These are phyloP conservation scores for Petrolisthes cinctipes DNA, from an alignment of 2,888 invertebrate genomes.

Conservation along the genomic window DNA sequence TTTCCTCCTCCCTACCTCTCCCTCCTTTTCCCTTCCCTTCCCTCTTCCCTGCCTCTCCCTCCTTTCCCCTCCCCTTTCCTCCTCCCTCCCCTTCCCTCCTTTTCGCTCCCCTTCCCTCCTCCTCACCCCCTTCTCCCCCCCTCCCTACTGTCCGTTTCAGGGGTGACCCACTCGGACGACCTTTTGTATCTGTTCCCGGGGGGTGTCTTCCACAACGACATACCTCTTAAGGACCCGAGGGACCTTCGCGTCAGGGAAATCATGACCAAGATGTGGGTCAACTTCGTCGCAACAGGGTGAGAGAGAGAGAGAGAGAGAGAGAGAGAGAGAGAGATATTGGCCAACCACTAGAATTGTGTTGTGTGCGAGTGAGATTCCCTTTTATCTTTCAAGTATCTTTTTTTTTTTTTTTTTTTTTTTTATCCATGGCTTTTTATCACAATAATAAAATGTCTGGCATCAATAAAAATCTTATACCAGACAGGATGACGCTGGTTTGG, in stretches of 20 bases:
- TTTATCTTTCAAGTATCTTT: no score
- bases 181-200: neutral
- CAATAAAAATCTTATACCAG: no score
- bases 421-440: no score
- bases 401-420: no score
- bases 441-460: no score
- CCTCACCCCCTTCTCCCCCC: neutral
- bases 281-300: neutral
- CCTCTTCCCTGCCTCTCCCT: neutral
- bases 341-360: neutral
- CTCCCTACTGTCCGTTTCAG: neutral
- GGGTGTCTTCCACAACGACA: neutral
- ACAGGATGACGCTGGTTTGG: no score
- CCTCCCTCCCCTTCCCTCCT: neutral
- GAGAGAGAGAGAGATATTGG: neutral
- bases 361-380: no score
- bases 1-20: neutral
- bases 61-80: neutral
- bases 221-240: neutral
- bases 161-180: neutral
- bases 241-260: neutral
- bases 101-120: neutral
- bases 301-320: neutral
- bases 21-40: neutral
- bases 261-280: neutral